These are phyloP conservation scores for Coccyzus lansbergi DNA, from an alignment of 2,797 vertebrate genomes.

Conservation along the genomic window DNA sequence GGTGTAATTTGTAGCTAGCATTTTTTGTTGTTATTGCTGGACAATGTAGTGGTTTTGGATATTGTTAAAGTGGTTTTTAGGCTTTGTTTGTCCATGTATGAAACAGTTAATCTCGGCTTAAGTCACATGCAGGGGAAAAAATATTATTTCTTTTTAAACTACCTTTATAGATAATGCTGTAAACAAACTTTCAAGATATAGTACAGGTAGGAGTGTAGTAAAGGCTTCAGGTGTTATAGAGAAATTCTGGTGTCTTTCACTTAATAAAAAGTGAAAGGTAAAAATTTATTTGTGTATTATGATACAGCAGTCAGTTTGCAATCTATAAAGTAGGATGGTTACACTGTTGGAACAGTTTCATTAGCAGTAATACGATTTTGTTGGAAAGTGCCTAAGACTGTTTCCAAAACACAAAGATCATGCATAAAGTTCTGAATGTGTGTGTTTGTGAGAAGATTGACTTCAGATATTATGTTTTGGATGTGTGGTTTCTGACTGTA, in stretches of 20 bases:
- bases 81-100: constrained; percentile 43
- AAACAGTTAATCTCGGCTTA: constrained; percentile 35
- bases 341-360: constrained; percentile 1
- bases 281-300: not conserved
- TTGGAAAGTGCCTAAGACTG: not conserved
- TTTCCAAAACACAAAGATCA: constrained; percentile 3
- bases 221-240: not conserved
- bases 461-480: not conserved
- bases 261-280: not conserved
- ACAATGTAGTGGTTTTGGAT: not conserved
- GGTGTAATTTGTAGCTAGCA: constrained; percentile 7
- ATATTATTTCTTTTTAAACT: not conserved
- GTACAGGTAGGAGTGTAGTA: not conserved
- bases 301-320: not conserved
- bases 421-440: not conserved
- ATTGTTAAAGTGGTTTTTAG: constrained; percentile 3
- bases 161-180: not conserved
- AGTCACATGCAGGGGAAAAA: not conserved
- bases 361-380: not conserved
- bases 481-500: not conserved
- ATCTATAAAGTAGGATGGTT: not conserved
- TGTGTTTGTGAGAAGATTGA: not conserved
- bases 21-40: not conserved
- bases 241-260: not conserved
- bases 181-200: not conserved